Conservation (phyloP, 2,888 invertebrate species). For the Drosophila leonis region DNA sequence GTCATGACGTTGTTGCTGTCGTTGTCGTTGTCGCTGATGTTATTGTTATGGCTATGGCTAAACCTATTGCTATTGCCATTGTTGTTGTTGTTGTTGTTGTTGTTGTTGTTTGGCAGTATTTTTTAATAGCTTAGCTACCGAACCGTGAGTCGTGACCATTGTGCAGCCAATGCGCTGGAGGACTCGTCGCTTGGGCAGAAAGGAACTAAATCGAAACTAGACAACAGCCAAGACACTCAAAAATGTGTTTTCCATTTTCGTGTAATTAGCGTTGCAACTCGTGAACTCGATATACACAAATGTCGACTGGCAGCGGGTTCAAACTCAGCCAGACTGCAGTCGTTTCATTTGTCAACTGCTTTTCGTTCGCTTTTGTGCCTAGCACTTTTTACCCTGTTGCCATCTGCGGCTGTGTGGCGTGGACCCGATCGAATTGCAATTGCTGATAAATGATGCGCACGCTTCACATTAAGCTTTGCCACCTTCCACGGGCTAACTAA, state of each 20-base stretch:
- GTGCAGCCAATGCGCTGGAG: slow-evolving; percentile 43
- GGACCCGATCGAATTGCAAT: slow-evolving; percentile 68
- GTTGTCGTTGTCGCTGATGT: slow-evolving; percentile 41
- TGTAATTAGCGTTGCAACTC: slow-evolving; percentile 77
- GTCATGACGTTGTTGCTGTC: slow-evolving; percentile 63
- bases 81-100: slow-evolving; percentile 8
- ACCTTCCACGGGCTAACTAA: neutral
- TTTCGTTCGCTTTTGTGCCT: too few species aligned
- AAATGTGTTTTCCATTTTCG: slow-evolving; percentile 58
- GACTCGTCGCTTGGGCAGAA: slow-evolving; percentile 24
- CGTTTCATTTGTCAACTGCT: slow-evolving; percentile 13
- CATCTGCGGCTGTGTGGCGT: slow-evolving; percentile 1
- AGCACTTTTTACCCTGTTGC: neutral
- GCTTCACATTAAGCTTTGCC: slow-evolving; percentile 17
- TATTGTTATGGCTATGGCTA: slow-evolving; percentile 43
- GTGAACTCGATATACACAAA: slow-evolving; percentile 59
- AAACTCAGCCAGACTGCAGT: neutral
- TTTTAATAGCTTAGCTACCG: slow-evolving; percentile 78
- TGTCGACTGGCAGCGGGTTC: slow-evolving; percentile 1
- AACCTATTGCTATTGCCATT: slow-evolving; percentile 6
- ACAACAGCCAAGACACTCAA: slow-evolving; percentile 62
- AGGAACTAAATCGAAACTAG: slow-evolving; percentile 44
- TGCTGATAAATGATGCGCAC: slow-evolving; percentile 72
- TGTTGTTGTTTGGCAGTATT: slow-evolving; percentile 48
- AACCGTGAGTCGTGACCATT: slow-evolving; percentile 71